These are phyloP conservation scores for Casuarius casuarius DNA, from an alignment of 2,113 vertebrate species.

Conservation along the genomic window DNA sequence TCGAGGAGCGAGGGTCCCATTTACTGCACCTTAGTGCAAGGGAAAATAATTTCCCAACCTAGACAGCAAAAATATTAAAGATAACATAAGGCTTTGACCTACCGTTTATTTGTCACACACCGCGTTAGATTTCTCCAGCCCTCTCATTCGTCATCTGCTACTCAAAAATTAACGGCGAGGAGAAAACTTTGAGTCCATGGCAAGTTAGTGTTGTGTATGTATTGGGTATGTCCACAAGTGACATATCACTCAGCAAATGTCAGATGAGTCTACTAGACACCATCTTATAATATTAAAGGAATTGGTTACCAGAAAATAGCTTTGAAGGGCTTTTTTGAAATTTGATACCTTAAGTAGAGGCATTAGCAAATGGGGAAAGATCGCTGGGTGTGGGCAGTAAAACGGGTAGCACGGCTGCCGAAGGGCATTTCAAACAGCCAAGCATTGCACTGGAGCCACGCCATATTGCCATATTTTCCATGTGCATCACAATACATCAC, in stretches of 20 bases:
- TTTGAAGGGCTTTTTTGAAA: neutral
- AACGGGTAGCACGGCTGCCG: neutral
- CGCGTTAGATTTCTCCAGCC: neutral
- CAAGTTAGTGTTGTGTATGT: neutral
- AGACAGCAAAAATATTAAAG: neutral
- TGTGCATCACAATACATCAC: neutral
- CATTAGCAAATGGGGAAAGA: neutral
- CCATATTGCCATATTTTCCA: neutral
- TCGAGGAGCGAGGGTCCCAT: neutral
- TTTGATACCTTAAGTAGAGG: neutral
- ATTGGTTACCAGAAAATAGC: neutral
- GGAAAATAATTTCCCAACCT: neutral
- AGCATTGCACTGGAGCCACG: fast-evolving
- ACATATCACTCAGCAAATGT: neutral
- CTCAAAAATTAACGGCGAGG: neutral
- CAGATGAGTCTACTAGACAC: neutral
- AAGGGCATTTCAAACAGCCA: fast-evolving
- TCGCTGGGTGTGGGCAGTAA: neutral
- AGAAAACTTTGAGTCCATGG: neutral
- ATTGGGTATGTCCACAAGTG: neutral
- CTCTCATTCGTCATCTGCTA: neutral
- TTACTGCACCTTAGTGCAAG: neutral
- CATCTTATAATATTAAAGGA: neutral
- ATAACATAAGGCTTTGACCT: neutral
- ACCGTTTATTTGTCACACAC: neutral